Percentiles rank a stretch among this genome's conserved stretches.
Evolutionary conservation across 2,888 invertebrate genomes (phyloP).

Genomic region (Anoplius nigerrimus): DNA sequence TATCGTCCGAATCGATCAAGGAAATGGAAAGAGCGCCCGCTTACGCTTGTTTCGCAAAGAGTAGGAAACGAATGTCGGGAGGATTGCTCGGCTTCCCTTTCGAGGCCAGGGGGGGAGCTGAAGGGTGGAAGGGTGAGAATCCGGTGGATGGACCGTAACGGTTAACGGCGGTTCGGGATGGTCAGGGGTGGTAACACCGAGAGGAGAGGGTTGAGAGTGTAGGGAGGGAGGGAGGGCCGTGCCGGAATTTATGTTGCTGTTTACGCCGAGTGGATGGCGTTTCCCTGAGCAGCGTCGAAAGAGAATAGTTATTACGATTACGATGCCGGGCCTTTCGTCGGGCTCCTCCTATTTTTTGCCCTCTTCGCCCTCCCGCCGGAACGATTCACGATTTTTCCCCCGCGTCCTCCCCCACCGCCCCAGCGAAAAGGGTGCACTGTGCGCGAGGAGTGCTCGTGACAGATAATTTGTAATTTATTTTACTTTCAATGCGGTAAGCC

Average conservation of each 20-base stretch:
- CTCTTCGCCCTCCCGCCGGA: slow-evolving; percentile 1
- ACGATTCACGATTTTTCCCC: not conserved
- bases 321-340: slow-evolving; percentile 14
- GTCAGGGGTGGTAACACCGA: slow-evolving; percentile 48
- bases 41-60: slow-evolving; percentile 36
- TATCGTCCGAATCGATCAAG: slow-evolving; percentile 45
- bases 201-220: slow-evolving; percentile 39
- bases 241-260: slow-evolving; percentile 67
- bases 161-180: slow-evolving; percentile 53
- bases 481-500: no score
- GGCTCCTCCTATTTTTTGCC: not conserved
- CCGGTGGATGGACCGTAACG: slow-evolving; percentile 50
- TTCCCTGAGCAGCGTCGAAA: slow-evolving; percentile 36
- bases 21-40: slow-evolving; percentile 39
- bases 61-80: no score
- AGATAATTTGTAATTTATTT: no score
- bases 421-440: no score
- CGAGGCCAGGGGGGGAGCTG: slow-evolving; percentile 30
- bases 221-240: no score
- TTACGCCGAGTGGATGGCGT: slow-evolving; percentile 60
- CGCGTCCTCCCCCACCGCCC: not conserved
- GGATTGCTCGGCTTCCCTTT: no score
- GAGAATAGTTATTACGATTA: slow-evolving; percentile 66
- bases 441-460: no score
- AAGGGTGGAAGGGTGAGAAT: slow-evolving; percentile 40